Conservation (phyloP, 2,797 vertebrate species). For the Mormyrus proboscirostris region DNA sequence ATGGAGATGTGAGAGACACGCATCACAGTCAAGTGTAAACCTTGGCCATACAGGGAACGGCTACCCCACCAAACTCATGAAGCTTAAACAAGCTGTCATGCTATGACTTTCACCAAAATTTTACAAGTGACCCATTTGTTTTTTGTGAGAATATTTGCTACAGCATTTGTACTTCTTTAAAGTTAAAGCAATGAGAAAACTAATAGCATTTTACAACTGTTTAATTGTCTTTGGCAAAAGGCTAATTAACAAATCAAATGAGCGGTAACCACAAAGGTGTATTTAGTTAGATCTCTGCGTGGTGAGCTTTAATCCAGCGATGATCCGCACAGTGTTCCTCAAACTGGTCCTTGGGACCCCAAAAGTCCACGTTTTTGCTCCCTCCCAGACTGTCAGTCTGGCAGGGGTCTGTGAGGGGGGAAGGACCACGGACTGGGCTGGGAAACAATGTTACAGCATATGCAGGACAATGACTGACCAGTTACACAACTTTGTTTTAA, state of each 20-base stretch:
- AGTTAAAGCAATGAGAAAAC: background rate
- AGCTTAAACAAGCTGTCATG: background rate
- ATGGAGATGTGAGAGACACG: background rate
- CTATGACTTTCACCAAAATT: background rate
- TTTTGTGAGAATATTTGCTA: background rate
- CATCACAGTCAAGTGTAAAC: background rate
- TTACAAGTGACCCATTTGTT: background rate
- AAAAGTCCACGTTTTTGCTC: background rate
- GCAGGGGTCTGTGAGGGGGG: background rate
- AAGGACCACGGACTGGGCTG: background rate
- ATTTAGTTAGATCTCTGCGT: background rate
- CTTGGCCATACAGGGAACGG: background rate
- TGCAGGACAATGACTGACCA: background rate
- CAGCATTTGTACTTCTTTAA: background rate
- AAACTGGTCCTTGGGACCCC: background rate
- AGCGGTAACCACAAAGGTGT: background rate
- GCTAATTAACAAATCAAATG: background rate
- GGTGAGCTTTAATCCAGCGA: background rate
- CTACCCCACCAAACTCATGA: background rate
- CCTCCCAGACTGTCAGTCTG: background rate
- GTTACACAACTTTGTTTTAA: background rate
- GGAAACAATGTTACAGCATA: background rate
- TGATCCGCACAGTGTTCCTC: background rate
- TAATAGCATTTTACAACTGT: background rate
- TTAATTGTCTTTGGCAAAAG: background rate